Percentiles rank a stretch among this genome's conserved stretches.
phyloP scores from a whole-genome alignment of 2,797 vertebrate species.

The Prunella strophiata region DNA sequence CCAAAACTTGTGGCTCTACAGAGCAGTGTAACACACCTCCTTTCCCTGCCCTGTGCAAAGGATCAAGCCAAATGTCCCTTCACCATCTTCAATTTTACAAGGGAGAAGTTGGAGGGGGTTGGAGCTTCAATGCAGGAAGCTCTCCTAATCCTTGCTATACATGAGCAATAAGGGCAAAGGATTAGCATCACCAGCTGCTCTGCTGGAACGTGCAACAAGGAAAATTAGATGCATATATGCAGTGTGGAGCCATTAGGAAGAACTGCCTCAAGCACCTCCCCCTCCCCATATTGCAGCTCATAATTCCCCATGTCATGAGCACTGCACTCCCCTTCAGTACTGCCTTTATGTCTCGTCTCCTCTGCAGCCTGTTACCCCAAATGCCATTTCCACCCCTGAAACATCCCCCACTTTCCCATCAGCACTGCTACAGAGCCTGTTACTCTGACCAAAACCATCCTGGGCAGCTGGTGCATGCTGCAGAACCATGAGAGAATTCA shows the following conservation, averaged over 20 bases:
- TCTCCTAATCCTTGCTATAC: constrained; percentile 10
- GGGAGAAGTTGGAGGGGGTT: neutral
- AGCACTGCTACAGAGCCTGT: neutral
- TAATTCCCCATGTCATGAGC: neutral
- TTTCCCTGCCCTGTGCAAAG: neutral
- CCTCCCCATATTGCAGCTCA: neutral
- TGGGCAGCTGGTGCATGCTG: accelerated
- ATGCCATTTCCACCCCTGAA: neutral
- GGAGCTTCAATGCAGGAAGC: neutral
- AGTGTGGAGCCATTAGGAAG: constrained; percentile 38
- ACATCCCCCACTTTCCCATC: neutral
- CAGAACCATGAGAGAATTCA: neutral
- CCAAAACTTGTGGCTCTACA: neutral
- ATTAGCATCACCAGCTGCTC: constrained; percentile 47
- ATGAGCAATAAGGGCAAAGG: neutral
- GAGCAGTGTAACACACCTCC: neutral
- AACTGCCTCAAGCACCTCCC: neutral
- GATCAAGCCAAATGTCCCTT: neutral
- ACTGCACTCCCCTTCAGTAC: neutral
- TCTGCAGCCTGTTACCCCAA: neutral
- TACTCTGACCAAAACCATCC: neutral
- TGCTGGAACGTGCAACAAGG: neutral
- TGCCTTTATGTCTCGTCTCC: neutral
- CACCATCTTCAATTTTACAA: neutral
- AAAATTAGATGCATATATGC: constrained; percentile 52